Evolutionary conservation across 1,140 invertebrate genomes (phyloP), one percentile per base, ranked within the genome.

Genomic region (Platorchestia sp.): DNA sequence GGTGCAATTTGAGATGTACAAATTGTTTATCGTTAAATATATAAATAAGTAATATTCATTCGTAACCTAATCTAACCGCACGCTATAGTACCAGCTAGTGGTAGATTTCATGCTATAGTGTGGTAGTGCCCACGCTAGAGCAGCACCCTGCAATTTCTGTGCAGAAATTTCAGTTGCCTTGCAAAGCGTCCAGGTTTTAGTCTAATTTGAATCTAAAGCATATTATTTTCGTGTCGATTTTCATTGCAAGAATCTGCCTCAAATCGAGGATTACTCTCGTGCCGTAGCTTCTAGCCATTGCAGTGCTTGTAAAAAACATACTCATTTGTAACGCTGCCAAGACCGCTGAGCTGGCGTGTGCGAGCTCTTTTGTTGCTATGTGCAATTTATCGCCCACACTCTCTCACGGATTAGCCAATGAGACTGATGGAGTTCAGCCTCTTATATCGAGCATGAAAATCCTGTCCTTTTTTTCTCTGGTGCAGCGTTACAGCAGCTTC

Each of bases 331-430:
- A 93, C 91, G 45, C 44, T 45, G 91, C 91, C 91, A 93, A 93
- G 91, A 93, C 91, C 91, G 40, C 44, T 93, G 91, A 47, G 36
- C 41, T 45, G 91, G 47, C 91, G 45, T 93, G 45, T 41, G 91
- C 45, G 5, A 45, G 91, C 43, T 93, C 91, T 47, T 93, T 93
- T 93, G 91, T 93, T 93, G 91, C 91, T 44, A 40, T 45, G 91
- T 44, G 40, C 16, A 93, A 93, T 93, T 93, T 93, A 93, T 93
- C 45, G 91, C 43, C 43, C 43, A 36, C 91, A 45, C 45, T 93
- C 91, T 44, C 91, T 93, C 91, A 93, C 36, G 45, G 91, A 93
- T 93, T 93, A 93, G 91, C 91, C 91, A 93, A 93, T 93, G 91
- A 93, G 91, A 45, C 91, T 93, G 91, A 93, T 93, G 91, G 43